Evolutionary conservation across 1,140 invertebrate species (phyloP).

Genomic region (Anadara kagoshimensis): DNA sequence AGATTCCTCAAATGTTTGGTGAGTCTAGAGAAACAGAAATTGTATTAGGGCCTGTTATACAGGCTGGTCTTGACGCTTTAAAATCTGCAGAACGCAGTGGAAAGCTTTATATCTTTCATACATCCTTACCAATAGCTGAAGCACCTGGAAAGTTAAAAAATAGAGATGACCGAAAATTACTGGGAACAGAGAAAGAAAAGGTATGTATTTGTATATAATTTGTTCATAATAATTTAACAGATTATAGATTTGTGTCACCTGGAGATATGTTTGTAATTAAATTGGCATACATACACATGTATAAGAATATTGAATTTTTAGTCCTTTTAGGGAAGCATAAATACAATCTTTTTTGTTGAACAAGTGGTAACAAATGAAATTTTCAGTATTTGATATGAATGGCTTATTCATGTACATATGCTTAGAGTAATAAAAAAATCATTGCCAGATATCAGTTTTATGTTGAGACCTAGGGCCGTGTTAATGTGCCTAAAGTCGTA

Average conservation of each 20-base stretch:
- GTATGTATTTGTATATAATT: slow-evolving; percentile 42
- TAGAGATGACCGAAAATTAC: slow-evolving; percentile 94
- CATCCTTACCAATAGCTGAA: slow-evolving; percentile 92
- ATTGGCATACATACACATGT: no score
- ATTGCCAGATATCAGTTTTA: no score
- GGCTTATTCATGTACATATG: no score
- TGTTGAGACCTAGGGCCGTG: background rate
- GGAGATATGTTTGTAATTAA: no score
- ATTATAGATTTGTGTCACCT: no score
- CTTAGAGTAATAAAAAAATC: no score
- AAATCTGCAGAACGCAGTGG: slow-evolving; percentile 90
- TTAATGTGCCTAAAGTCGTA: background rate
- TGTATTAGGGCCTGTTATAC: slow-evolving; percentile 95
- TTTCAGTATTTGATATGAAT: no score
- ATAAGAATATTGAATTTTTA: no score
- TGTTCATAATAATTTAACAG: background rate
- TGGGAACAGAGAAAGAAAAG: slow-evolving; percentile 95
- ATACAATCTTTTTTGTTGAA: no score
- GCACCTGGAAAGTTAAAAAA: slow-evolving; percentile 97
- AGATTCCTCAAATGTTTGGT: slow-evolving; percentile 93
- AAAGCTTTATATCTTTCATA: slow-evolving; percentile 97
- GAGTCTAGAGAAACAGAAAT: slow-evolving; percentile 97
- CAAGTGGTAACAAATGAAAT: no score
- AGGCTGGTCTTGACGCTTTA: slow-evolving; percentile 95
- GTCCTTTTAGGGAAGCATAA: no score